Percentiles rank a stretch among this genome's conserved stretches.
Conservation (phyloP, 2,888 invertebrate species). For the Mythimna ferrago region DNA sequence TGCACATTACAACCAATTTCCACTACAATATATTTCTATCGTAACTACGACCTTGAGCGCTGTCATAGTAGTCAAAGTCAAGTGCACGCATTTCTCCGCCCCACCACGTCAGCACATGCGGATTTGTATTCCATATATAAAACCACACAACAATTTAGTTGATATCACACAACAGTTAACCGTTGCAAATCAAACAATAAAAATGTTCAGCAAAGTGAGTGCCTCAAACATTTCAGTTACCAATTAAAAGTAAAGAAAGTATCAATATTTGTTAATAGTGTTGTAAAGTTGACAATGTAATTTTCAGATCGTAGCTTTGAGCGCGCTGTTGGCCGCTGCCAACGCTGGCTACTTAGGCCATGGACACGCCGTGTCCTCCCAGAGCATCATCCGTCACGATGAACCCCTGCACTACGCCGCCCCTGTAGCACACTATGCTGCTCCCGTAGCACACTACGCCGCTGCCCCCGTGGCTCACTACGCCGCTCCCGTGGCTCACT, state of each 20-base stretch:
- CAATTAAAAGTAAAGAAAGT: too few relatives aligned
- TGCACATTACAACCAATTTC: neutral
- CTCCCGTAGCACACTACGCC: slow-evolving; percentile 41
- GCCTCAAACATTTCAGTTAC: neutral
- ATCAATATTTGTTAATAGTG: too few relatives aligned
- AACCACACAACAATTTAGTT: slow-evolving; percentile 67
- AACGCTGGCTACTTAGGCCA: slow-evolving; percentile 76
- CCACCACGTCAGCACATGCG: slow-evolving; percentile 54
- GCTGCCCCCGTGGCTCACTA: slow-evolving; percentile 64
- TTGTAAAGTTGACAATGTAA: too few relatives aligned
- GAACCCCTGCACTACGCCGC: slow-evolving; percentile 70
- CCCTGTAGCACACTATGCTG: slow-evolving; percentile 54
- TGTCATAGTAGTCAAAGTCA: slow-evolving; percentile 45
- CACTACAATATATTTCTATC: neutral
- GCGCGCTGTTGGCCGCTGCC: slow-evolving; percentile 83
- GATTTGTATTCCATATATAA: slow-evolving; percentile 57
- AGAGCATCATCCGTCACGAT: slow-evolving; percentile 80
- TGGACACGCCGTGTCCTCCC: slow-evolving; percentile 78
- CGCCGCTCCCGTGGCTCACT: slow-evolving; percentile 65
- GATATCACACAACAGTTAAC: slow-evolving; percentile 74
- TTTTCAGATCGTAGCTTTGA: slow-evolving; percentile 81
- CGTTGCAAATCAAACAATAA: slow-evolving; percentile 70
- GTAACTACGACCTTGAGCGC: slow-evolving; percentile 14
- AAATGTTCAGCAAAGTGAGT: slow-evolving; percentile 84
- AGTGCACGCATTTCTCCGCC: slow-evolving; percentile 60